Evolutionary conservation across 1,140 invertebrate genomes (phyloP).

Genomic region (Prorops nasuta): DNA sequence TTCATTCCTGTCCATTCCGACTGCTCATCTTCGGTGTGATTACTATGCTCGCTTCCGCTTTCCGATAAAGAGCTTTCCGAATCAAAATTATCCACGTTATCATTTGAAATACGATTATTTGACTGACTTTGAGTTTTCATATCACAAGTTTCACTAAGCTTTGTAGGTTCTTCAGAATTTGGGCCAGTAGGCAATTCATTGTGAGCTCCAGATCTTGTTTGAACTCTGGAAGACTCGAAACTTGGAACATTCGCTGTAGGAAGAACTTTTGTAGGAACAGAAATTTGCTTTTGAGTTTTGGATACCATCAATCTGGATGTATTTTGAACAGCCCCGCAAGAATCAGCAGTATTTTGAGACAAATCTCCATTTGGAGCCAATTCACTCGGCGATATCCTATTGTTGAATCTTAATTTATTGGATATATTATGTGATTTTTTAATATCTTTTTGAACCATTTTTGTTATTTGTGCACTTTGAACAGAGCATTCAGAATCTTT

Average conservation of each 20-base stretch:
- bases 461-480: constrained; percentile 28
- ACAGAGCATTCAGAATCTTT: constrained; percentile 17
- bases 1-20: constrained; percentile 51
- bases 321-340: constrained; percentile 11
- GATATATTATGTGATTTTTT: constrained; percentile 20
- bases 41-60: constrained; percentile 57
- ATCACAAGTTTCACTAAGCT: constrained; percentile 9
- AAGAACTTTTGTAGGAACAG: constrained; percentile 46
- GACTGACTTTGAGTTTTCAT: constrained; percentile 4
- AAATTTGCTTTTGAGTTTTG: constrained; percentile 32
- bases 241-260: constrained; percentile 44
- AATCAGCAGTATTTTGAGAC: constrained; percentile 11
- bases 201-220: constrained; percentile 48
- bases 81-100: constrained; percentile 50
- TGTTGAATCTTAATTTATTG: constrained; percentile 22
- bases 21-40: constrained; percentile 54
- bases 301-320: constrained; percentile 18
- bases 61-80: constrained; percentile 56
- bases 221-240: constrained; percentile 53
- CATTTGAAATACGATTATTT: constrained; percentile 14
- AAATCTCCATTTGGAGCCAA: constrained; percentile 15
- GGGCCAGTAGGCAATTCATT: constrained; percentile 22
- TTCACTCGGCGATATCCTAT: constrained; percentile 11
- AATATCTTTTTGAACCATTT: constrained; percentile 18
- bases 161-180: constrained; percentile 14